phyloP scores from a whole-genome alignment of 2,888 invertebrate genomes.

The Polyploca ridens region DNA sequence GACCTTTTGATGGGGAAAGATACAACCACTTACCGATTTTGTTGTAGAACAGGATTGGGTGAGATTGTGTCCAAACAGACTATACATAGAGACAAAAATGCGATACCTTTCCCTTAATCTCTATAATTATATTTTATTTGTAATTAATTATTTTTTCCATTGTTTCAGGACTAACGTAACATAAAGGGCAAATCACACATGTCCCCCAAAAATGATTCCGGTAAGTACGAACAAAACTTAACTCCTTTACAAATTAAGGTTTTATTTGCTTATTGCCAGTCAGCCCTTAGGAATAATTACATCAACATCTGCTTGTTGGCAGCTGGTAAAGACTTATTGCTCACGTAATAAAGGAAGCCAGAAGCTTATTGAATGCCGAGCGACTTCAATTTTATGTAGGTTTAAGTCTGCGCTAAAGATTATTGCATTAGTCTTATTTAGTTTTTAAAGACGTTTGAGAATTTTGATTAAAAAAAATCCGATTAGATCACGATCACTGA shows the following conservation, averaged over 20 bases:
- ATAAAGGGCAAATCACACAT: slow-evolving; percentile 68
- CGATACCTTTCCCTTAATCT: no score
- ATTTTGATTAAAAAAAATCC: no score
- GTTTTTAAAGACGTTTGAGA: no score
- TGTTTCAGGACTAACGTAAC: slow-evolving; percentile 60
- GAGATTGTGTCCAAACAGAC: no score
- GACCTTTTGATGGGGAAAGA: no score
- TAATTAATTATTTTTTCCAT: slow-evolving; percentile 32
- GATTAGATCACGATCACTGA: no score
- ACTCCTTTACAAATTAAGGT: no score
- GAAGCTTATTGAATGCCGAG: slow-evolving; percentile 54
- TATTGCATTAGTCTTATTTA: no score
- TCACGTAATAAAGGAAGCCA: slow-evolving; percentile 62
- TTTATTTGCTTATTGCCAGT: slow-evolving; percentile 39
- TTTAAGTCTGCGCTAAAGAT: neutral
- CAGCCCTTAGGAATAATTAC: slow-evolving; percentile 54
- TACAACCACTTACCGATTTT: no score
- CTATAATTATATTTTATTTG: neutral
- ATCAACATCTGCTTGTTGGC: slow-evolving; percentile 57
- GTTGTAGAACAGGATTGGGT: no score
- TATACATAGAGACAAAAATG: no score
- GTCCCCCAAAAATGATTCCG: slow-evolving; percentile 80
- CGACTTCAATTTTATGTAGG: slow-evolving; percentile 20
- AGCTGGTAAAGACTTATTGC: slow-evolving; percentile 61
- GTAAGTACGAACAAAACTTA: slow-evolving; percentile 49